Base-by-base conservation (phyloP, 2,797 vertebrate genomes). In the Manis javanica region DNA sequence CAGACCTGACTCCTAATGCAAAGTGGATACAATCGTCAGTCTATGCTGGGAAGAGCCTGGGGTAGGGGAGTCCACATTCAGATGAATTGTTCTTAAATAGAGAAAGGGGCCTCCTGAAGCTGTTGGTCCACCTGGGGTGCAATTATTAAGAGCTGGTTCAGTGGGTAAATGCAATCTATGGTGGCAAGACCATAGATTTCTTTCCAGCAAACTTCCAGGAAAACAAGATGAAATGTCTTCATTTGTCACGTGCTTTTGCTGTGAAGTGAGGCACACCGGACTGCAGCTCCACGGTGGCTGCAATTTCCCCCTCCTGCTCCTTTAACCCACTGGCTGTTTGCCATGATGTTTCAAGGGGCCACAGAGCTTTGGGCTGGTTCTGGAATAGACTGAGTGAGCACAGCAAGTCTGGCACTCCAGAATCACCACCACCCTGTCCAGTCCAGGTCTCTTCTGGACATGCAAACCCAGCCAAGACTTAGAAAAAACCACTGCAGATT, bases 181-280 rank as follows among this genome's bases (percentile, higher is more conserved):
- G 61, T 31, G 34, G 0, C 18, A 92, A 71, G 63, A 75, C 21
- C 34, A 34, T 34, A 34, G 2, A 18, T 68, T 29, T 84, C 57
- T 39, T 91, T 66, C 57, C 8, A 79, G 51, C 1, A 78, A 93
- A 55, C 31, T 18, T 86, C 34, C n/a, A 84, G 77, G 37, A 90
- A 96, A 94, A 11, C 15, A 57, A 69, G 24, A 86, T 18, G 34
- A 94, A 79, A 86, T 49, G 55, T 64, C 71, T 21, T 91, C 19
- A 21, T 24, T 6, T 59, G 61, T 72, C n/a, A 57, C 0, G 4
- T 53, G 37, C 49, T 64, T 46, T 61, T 81, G n/a, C 55, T 63
- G 7, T 82, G 51, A 74, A 55, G 26, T 61, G 12, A 63, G 16
- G 31, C 42, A 75, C 59, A 39, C 37, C 4, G 31, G 53, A 55